Conservation (phyloP, 2,113 vertebrate genomes). For the Alligator sinensis region DNA sequence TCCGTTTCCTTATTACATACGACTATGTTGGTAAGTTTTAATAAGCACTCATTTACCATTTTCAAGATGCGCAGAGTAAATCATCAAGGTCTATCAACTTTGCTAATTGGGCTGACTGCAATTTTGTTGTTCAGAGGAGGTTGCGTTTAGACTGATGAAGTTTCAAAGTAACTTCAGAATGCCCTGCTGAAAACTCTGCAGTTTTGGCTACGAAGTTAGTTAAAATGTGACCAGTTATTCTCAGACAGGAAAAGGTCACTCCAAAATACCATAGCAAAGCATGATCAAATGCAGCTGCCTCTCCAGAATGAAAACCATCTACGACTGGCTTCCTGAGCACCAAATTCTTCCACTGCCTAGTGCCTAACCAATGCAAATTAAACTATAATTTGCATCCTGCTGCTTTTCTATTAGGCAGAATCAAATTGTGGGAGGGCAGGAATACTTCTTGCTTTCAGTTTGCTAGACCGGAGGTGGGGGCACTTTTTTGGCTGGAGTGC, state of each 20-base stretch:
- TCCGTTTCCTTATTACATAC: no score
- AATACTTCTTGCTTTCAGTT: background rate
- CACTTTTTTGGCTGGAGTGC: no score
- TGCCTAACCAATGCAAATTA: accelerated
- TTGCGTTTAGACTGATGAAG: background rate
- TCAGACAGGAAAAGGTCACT: background rate
- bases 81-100: no score
- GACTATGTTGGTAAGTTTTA: no score
- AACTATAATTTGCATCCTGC: background rate
- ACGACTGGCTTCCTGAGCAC: accelerated
- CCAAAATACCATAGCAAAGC: background rate
- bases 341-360: background rate
- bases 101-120: accelerated
- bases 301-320: background rate
- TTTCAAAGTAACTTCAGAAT: background rate
- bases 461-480: no score
- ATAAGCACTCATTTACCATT: no score
- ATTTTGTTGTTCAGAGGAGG: no score
- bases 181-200: accelerated
- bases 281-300: background rate
- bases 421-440: background rate
- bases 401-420: background rate
- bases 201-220: background rate
- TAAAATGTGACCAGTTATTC: background rate
- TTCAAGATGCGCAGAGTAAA: no score